A percentile compares a stretch with the other conserved stretches of the same genome.
phyloP scores from a whole-genome alignment of 2,888 invertebrate genomes.

The Philereme transversata region DNA sequence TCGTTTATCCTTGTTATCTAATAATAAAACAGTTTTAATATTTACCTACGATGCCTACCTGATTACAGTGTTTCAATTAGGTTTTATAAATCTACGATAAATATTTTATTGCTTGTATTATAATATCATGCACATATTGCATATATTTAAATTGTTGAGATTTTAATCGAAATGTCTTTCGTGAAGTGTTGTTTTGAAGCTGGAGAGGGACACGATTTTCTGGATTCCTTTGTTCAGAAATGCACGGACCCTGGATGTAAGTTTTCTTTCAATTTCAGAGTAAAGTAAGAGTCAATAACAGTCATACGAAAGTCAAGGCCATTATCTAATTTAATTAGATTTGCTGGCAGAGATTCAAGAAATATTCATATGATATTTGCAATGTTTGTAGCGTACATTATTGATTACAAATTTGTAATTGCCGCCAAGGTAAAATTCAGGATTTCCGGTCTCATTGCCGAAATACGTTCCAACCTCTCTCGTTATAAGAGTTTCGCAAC shows the following conservation, averaged over 20 bases:
- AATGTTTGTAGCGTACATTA: conserved; percentile 37
- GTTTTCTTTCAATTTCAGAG: conserved; percentile 62
- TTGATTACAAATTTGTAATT: conserved; percentile 51
- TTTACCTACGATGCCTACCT: conserved; percentile 2
- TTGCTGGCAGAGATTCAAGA: conserved; percentile 27
- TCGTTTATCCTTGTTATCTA: conserved; percentile 36
- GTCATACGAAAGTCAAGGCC: conserved; percentile 12
- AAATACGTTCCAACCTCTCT: conserved; percentile 14
- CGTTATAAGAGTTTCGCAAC: too few relatives aligned
- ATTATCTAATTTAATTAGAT: conserved; percentile 39
- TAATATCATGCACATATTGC: background rate
- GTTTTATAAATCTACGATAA: background rate
- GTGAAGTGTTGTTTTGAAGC: conserved; percentile 92
- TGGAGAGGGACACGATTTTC: conserved; percentile 88
- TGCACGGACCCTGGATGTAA: conserved; percentile 93
- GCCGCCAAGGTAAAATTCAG: conserved; percentile 45
- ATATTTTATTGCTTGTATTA: background rate
- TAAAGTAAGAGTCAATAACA: conserved; percentile 1
- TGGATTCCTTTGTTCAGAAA: conserved; percentile 90
- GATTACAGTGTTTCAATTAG: conserved; percentile 1
- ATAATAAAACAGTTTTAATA: conserved; percentile 34
- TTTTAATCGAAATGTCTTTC: conserved; percentile 82
- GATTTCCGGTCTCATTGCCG: conserved; percentile 29
- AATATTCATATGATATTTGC: conserved; percentile 2
- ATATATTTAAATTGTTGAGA: conserved; percentile 20